A percentile compares a stretch with the other conserved stretches of the same genome.
Evolutionary conservation across 2,797 vertebrate species (phyloP).

Genomic region (Sus cebifrons): DNA sequence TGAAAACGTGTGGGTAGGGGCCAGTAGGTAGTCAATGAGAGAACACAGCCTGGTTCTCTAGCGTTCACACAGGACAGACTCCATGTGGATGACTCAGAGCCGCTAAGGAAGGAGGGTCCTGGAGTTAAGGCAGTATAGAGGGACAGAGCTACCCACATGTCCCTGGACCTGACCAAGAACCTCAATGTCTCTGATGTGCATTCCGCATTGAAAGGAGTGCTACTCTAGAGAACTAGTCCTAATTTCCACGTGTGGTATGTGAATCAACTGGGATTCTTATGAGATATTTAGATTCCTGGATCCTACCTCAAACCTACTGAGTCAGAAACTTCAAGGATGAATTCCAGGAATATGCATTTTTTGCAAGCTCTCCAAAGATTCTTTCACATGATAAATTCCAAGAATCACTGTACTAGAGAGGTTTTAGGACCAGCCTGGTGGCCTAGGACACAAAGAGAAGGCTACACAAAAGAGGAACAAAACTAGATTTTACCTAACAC

Average conservation of each 20-base stretch:
- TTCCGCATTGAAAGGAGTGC: not conserved
- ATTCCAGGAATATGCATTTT: slow-evolving; percentile 31
- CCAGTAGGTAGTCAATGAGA: not conserved
- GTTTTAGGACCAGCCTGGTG: not conserved
- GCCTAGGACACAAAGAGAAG: not conserved
- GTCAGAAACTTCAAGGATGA: slow-evolving; percentile 31
- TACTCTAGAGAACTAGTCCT: not conserved
- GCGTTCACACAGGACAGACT: not conserved
- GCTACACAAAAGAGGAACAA: not conserved
- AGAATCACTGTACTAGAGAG: not conserved
- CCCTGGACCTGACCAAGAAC: not conserved
- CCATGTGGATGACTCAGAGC: not conserved
- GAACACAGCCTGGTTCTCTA: not conserved
- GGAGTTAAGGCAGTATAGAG: not conserved
- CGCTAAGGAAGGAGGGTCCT: not conserved
- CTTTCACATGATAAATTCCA: slow-evolving; percentile 11
- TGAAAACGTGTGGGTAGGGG: not conserved
- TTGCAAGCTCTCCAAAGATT: not conserved
- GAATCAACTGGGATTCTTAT: not conserved
- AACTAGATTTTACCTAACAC: not conserved
- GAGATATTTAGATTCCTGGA: slow-evolving; percentile 3
- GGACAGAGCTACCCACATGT: not conserved
- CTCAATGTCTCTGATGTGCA: not conserved
- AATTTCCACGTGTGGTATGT: not conserved
- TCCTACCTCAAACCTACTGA: not conserved